Conservation (phyloP, 37 sponge, comb jelly and placozoan species). For the Chondrosia reniformis region DNA sequence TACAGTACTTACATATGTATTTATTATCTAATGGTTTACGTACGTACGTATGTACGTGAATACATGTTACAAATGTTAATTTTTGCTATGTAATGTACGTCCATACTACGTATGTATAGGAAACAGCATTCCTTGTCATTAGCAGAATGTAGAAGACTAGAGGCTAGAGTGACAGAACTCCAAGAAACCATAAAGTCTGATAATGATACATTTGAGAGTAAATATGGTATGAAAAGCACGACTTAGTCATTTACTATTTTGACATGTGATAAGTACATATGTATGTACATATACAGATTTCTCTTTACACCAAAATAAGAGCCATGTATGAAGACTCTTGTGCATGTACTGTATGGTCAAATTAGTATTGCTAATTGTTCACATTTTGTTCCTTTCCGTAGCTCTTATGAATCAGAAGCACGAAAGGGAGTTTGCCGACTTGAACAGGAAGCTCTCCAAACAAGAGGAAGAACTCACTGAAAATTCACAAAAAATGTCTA, state of each 20-base stretch:
- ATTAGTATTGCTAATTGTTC: too few relatives aligned
- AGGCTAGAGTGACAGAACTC: neutral
- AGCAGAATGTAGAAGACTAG: neutral
- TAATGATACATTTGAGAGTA: too few relatives aligned
- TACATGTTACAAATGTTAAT: neutral
- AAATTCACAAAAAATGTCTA: neutral
- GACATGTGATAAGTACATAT: neutral
- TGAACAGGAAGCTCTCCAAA: neutral
- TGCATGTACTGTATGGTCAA: too few relatives aligned
- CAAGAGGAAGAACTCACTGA: conserved; percentile 4
- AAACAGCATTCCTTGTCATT: neutral
- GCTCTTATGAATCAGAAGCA: neutral
- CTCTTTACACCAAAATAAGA: too few relatives aligned
- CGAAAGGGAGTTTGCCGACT: neutral
- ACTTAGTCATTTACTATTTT: too few relatives aligned
- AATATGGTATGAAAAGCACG: too few relatives aligned
- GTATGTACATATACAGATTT: neutral
- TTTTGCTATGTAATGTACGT: neutral
- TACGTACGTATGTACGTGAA: neutral
- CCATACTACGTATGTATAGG: neutral
- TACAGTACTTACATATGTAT: neutral
- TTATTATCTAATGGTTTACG: neutral
- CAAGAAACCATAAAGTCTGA: neutral
- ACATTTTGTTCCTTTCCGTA: neutral
- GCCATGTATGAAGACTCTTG: too few relatives aligned